Evolutionary conservation across 1,140 invertebrate genomes (phyloP), one percentile per base, ranked within the genome.

Genomic region (Heterodera carotae): DNA sequence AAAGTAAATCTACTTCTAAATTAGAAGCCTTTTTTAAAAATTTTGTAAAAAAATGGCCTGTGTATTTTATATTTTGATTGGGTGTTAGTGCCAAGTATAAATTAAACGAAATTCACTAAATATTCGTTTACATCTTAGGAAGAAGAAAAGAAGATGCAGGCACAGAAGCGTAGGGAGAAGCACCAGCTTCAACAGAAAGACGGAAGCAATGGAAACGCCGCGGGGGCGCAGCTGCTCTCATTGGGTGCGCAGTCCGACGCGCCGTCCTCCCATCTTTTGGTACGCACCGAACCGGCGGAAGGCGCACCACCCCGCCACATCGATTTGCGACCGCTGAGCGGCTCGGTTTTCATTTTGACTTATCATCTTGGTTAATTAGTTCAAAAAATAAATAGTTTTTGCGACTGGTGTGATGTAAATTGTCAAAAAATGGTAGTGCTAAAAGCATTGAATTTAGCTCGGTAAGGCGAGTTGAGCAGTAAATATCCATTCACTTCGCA

Each of bases 141-240:
- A 66, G 72, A 74, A 34, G 72, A 74, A 10, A 74, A 74, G 34
- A 74, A 74, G 12, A 53, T 39, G 22, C 25, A 27, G 43, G 72
- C 72, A 31, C 56, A 74, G 56, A 64, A 74, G 64, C 72, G 72
- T 15, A 43, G 33, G 43, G 53, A 74, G 22, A 56, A 22, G 48
- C 22, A 43, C 39, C 39, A 43, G 15, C 1, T 43, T 10, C 53
- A 74, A 36, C 59, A 27, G n/a, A n/a, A 56, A 8, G 36, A 74
- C n/a, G 48, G 59, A 4, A 36, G 64, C 27, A 22, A 56, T 18
- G 18, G 64, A 6, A 22, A 56, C 48, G 18, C 39, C 39, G 39
- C 48, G 22, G 48, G 48, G 48, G 48, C 48, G 5, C 72, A 74
- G 22, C 36, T 74, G 36, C 56, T 74, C 25, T 56, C 72, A 27